These are phyloP conservation scores for Battus philenor DNA, from an alignment of 1,140 invertebrate species.

Conservation along the genomic window DNA sequence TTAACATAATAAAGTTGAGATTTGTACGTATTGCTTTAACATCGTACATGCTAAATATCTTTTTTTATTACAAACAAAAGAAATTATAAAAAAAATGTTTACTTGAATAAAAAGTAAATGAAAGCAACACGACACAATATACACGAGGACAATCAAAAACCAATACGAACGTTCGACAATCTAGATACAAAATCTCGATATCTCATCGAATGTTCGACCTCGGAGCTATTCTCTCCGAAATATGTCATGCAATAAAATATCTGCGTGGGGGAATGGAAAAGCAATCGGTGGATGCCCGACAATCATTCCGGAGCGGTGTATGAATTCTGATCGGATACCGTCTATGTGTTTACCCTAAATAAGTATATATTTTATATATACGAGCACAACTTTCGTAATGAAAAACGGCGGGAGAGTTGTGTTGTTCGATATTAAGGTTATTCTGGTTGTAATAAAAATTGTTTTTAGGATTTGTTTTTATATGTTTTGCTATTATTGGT, in stretches of 20 bases:
- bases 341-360: slow-evolving; percentile 11
- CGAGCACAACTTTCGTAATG: slow-evolving; percentile 1
- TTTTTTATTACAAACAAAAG: background rate
- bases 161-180: slow-evolving; percentile 52
- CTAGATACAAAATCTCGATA: slow-evolving; percentile 57
- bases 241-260: slow-evolving; percentile 69
- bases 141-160: slow-evolving; percentile 54
- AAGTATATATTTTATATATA: background rate
- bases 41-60: background rate
- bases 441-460: no score
- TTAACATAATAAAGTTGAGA: background rate
- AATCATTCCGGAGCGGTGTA: slow-evolving; percentile 42
- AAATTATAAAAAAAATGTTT: background rate
- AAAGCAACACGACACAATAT: slow-evolving; percentile 21
- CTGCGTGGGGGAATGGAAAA: slow-evolving; percentile 57
- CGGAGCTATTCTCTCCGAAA: slow-evolving; percentile 54
- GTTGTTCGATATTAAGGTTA: no score
- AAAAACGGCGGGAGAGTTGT: no score
- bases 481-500: no score
- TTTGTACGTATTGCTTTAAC: background rate
- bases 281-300: slow-evolving; percentile 54
- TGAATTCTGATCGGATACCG: slow-evolving; percentile 35
- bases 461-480: no score
- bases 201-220: slow-evolving; percentile 38
- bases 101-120: background rate